Evolutionary conservation across 2,113 vertebrate genomes (phyloP).

Genomic region (Pogona vitticeps): DNA sequence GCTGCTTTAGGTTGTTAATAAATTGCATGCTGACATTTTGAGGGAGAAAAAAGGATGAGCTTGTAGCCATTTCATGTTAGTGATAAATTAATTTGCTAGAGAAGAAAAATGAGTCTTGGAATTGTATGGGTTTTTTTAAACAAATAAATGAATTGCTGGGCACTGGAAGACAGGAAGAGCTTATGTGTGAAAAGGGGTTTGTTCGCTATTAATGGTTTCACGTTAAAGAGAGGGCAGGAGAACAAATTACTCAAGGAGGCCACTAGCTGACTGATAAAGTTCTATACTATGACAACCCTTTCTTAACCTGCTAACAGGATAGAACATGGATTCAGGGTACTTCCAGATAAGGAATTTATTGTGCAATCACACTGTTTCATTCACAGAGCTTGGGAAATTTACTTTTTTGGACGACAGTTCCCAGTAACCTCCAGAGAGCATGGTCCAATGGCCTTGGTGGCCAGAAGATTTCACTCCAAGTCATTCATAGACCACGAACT

Average conservation of each 20-base stretch:
- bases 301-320: not conserved
- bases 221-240: not conserved
- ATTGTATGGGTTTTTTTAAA: not conserved
- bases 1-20: not conserved
- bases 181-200: not conserved
- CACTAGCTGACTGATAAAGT: not conserved
- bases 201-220: not conserved
- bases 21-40: not conserved
- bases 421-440: too few species aligned
- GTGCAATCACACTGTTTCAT: too few species aligned
- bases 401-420: too few species aligned
- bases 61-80: not conserved
- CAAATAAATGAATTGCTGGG: not conserved
- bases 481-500: too few species aligned
- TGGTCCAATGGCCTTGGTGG: too few species aligned
- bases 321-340: not conserved
- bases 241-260: not conserved
- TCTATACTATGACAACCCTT: not conserved
- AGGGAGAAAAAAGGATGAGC: not conserved
- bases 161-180: not conserved
- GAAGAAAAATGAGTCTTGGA: not conserved
- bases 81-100: slow-evolving; percentile 20
- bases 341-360: too few species aligned
- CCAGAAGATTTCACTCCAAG: too few species aligned
- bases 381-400: too few species aligned